Evolutionary conservation across 92 coral and sea anemone species (phyloP).

Genomic region (Umimayanthus chanpuru): DNA sequence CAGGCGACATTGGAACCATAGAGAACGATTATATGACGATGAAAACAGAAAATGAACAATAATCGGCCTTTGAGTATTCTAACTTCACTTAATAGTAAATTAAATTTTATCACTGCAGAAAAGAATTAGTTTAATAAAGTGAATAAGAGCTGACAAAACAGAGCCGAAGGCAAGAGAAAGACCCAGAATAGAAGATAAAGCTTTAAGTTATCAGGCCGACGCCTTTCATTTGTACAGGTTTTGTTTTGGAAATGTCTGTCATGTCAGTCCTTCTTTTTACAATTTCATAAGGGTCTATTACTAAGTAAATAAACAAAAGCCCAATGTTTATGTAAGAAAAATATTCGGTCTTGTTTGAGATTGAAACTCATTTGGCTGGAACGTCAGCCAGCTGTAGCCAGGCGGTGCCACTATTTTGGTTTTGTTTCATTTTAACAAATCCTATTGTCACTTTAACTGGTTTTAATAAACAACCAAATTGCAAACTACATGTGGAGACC

Average conservation of each 20-base stretch:
- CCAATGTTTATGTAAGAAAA: background rate
- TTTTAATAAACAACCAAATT: constrained; percentile 15
- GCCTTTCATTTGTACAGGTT: background rate
- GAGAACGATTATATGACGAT: background rate
- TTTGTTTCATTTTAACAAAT: background rate
- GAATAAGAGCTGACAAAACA: constrained; percentile 13
- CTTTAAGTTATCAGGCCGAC: background rate
- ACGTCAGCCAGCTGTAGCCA: constrained; percentile 27
- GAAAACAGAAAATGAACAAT: constrained; percentile 16
- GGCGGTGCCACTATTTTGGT: background rate
- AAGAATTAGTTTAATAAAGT: constrained; percentile 18
- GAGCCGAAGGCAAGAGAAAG: background rate
- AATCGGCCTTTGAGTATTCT: constrained; percentile 8
- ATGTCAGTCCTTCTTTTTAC: background rate
- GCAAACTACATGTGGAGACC: constrained; percentile 11
- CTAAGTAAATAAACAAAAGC: constrained; percentile 4
- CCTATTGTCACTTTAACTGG: constrained; percentile 11
- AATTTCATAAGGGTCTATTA: background rate
- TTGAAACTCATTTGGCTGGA: constrained; percentile 17
- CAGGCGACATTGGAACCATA: background rate
- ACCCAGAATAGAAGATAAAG: background rate
- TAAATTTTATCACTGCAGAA: constrained; percentile 6
- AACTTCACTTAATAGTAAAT: constrained; percentile 16
- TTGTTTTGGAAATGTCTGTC: background rate
- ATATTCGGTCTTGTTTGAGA: background rate